Evolutionary conservation across 2,888 invertebrate species (phyloP).

Genomic region (Sarcophaga caerulescens): DNA sequence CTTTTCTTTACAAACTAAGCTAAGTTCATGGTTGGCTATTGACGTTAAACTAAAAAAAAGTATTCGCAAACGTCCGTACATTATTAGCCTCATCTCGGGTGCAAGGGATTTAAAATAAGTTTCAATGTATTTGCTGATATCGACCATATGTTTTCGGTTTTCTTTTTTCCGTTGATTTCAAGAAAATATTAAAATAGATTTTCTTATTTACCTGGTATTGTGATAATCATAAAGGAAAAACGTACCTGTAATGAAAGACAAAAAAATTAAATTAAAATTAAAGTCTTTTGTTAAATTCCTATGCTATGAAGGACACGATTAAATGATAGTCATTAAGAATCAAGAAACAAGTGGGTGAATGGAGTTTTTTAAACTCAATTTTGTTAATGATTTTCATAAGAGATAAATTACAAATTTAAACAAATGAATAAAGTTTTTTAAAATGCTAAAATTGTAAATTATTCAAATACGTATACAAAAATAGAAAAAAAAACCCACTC

Average conservation of each 20-base stretch:
- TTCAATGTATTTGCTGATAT: constrained; percentile 4
- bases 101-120: neutral
- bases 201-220: constrained; percentile 19
- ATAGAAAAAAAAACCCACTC: constrained; percentile 28
- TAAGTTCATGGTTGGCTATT: constrained; percentile 66
- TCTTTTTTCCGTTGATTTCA: neutral
- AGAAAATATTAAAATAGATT: constrained; percentile 13
- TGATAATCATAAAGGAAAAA: neutral
- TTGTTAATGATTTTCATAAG: constrained; percentile 1
- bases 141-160: constrained; percentile 45
- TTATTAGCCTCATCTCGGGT: neutral
- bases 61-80: neutral
- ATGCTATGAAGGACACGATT: neutral
- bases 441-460: constrained; percentile 20
- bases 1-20: neutral
- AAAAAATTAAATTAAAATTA: constrained; percentile 8
- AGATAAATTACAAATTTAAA: neutral
- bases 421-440: too few species aligned
- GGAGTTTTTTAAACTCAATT: neutral
- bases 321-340: neutral
- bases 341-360: constrained; percentile 24
- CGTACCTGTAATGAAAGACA: constrained; percentile 47
- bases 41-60: constrained; percentile 47
- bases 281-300: neutral
- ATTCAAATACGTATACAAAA: constrained; percentile 7